These are phyloP conservation scores for Amblyopsis hoosieri DNA, from an alignment of 2,797 vertebrate genomes.

Conservation along the genomic window DNA sequence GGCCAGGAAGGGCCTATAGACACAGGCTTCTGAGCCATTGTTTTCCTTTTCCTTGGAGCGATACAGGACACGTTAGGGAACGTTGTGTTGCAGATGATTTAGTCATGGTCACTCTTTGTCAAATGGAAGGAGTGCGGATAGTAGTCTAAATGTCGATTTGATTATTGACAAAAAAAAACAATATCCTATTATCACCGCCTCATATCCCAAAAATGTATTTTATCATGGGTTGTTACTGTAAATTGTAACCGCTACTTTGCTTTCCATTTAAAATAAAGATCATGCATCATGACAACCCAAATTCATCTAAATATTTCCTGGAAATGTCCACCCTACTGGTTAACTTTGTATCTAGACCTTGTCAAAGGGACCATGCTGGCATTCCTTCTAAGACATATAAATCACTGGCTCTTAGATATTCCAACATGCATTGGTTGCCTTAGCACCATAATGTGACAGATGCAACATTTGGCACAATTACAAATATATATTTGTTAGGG, in stretches of 20 bases:
- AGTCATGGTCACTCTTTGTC: too few species aligned
- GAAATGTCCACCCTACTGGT: slow-evolving; percentile 24
- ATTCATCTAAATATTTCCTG: slow-evolving; percentile 5
- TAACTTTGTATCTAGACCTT: slow-evolving; percentile 20
- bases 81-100: background rate
- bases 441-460: background rate
- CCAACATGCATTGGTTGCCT: background rate
- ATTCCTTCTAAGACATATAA: slow-evolving; percentile 17
- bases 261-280: background rate
- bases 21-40: slow-evolving; percentile 1
- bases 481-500: too few species aligned
- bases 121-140: too few species aligned
- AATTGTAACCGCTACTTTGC: background rate
- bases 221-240: too few species aligned
- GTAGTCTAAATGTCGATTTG: too few species aligned
- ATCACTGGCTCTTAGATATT: slow-evolving; percentile 23
- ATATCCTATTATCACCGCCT: too few species aligned
- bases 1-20: background rate
- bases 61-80: background rate
- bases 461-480: background rate
- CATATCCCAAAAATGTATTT: too few species aligned
- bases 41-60: slow-evolving; percentile 8
- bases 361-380: background rate
- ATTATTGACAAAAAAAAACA: too few species aligned
- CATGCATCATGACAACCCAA: slow-evolving; percentile 11